Percentiles rank a stretch among this genome's conserved stretches.
These are phyloP conservation scores for Clarias magur DNA, from an alignment of 2,113 vertebrate genomes.

Conservation along the genomic window DNA sequence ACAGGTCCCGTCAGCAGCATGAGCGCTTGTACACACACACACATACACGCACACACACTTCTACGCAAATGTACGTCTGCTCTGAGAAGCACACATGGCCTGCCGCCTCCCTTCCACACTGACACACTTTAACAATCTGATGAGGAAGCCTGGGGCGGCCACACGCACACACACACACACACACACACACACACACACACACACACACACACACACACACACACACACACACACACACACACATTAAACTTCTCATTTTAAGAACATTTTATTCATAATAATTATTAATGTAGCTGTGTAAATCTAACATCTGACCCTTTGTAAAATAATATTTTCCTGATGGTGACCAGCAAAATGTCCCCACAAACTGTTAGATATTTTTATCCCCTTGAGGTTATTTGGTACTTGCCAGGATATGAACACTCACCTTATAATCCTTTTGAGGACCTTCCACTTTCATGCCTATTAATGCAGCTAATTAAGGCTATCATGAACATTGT, in stretches of 20 bases:
- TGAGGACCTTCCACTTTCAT: background rate
- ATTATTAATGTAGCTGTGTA: background rate
- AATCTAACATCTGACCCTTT: background rate
- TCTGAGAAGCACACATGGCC: constrained; percentile 68
- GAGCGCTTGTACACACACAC: constrained; percentile 34
- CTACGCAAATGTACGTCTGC: constrained; percentile 38
- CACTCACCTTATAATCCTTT: background rate
- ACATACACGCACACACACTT: constrained; percentile 31
- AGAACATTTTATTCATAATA: no score
- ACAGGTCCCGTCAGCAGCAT: constrained; percentile 80
- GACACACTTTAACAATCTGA: constrained; percentile 71
- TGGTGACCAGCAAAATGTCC: background rate
- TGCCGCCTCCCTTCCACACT: constrained; percentile 64
- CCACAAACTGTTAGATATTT: background rate
- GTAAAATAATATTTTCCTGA: background rate
- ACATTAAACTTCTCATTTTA: background rate
- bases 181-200: constrained; percentile 35
- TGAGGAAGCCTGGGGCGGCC: constrained; percentile 63
- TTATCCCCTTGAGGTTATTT: background rate
- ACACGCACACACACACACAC: constrained; percentile 38
- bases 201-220: constrained; percentile 26
- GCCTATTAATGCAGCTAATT: background rate
- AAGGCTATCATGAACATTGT: background rate
- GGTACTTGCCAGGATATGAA: background rate
- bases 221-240: constrained; percentile 19